A percentile compares a stretch with the other conserved stretches of the same genome.
Evolutionary conservation across 2,113 vertebrate genomes (phyloP).

Genomic region (Glaucidium brasilianum): DNA sequence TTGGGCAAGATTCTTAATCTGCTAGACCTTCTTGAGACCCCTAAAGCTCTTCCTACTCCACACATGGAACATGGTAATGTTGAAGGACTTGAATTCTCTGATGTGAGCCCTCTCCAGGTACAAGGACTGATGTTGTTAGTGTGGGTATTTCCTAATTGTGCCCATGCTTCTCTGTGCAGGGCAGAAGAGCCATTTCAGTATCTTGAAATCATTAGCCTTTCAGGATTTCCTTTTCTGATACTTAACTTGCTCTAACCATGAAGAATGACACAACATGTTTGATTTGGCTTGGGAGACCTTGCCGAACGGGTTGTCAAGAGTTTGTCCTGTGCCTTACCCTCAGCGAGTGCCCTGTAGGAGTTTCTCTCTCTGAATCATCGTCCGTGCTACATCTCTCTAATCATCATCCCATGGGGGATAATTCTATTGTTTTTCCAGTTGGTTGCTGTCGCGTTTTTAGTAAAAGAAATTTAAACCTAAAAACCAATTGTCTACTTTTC

Average conservation of each 20-base stretch:
- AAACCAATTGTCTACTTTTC: background rate
- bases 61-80: rapidly evolving
- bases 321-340: background rate
- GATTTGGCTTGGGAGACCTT: background rate
- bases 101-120: background rate
- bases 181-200: background rate
- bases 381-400: background rate
- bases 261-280: background rate
- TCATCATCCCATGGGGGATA: background rate
- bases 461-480: background rate
- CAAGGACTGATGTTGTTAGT: rapidly evolving
- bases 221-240: background rate
- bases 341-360: background rate
- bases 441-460: background rate
- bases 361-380: background rate
- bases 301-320: background rate
- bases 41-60: background rate
- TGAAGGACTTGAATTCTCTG: background rate
- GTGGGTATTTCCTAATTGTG: rapidly evolving
- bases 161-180: background rate
- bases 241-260: rapidly evolving
- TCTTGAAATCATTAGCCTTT: background rate
- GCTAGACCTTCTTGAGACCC: background rate
- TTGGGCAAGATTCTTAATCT: background rate
- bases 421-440: background rate